These are phyloP conservation scores for Nasonia giraulti DNA, from an alignment of 1,140 invertebrate species.

Conservation along the genomic window DNA sequence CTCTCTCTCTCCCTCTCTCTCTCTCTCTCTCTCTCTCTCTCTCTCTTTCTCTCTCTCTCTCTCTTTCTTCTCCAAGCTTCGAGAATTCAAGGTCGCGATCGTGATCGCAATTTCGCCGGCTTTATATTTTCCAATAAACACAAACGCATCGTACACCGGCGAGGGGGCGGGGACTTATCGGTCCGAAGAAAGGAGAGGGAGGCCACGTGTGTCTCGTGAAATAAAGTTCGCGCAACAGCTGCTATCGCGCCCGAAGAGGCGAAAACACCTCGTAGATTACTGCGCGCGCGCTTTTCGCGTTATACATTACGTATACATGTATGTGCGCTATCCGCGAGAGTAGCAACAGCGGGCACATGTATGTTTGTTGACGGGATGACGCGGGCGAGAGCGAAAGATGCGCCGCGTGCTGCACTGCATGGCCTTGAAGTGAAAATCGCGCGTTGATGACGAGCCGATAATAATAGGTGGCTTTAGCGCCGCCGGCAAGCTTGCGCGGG, in stretches of 20 bases:
- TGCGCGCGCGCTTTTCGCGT: no score
- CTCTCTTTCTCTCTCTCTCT: neutral
- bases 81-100: conserved; percentile 52
- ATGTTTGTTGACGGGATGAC: no score
- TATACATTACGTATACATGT: no score
- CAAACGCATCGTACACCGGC: conserved; percentile 1
- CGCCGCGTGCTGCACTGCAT: no score
- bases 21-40: no score
- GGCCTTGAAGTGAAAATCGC: no score
- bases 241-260: neutral
- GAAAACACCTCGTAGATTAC: neutral
- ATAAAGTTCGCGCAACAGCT: neutral
- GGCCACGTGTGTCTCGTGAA: conserved; percentile 39
- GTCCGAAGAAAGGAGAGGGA: conserved; percentile 8
- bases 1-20: neutral
- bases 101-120: conserved; percentile 41
- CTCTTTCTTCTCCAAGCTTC: neutral
- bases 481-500: no score
- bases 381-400: no score
- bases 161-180: neutral
- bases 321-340: no score
- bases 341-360: no score
- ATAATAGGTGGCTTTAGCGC: no score
- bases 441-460: no score
- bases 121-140: neutral